Percentiles rank a stretch among this genome's conserved stretches.
phyloP scores from a whole-genome alignment of 2,797 vertebrate species.

The Eulemur mongoz region DNA sequence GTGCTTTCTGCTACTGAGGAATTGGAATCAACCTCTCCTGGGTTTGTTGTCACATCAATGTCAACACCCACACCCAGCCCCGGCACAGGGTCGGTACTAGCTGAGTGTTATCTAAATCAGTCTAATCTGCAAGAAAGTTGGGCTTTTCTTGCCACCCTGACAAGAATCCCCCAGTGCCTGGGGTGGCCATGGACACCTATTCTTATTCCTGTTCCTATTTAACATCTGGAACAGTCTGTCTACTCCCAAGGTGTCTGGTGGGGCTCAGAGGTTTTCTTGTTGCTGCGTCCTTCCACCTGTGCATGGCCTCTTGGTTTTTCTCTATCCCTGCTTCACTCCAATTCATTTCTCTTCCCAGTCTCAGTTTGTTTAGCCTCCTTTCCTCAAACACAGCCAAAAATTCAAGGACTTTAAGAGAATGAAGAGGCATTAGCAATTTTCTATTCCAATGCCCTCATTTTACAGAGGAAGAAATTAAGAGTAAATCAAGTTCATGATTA shows the following conservation, averaged over 20 bases:
- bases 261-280: not conserved
- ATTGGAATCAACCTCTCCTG: not conserved
- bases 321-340: not conserved
- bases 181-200: not conserved
- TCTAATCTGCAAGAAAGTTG: not conserved
- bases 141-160: not conserved
- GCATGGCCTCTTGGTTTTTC: not conserved
- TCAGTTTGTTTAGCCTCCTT: not conserved
- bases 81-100: not conserved
- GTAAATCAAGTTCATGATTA: not conserved
- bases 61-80: not conserved
- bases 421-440: not conserved
- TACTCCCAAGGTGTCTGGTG: not conserved
- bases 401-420: not conserved
- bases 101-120: not conserved
- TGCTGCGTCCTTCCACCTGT: not conserved
- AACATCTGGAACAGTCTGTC: not conserved
- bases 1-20: not conserved
- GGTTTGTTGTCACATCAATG: not conserved
- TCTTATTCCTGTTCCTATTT: not conserved
- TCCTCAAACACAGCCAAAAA: not conserved
- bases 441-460: not conserved
- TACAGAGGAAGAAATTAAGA: not conserved
- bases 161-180: not conserved
- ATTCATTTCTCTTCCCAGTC: not conserved